Evolutionary conservation across 1,140 invertebrate species (phyloP), one percentile per base, ranked within the genome.

Genomic region (Eurytemora carolleeae): DNA sequence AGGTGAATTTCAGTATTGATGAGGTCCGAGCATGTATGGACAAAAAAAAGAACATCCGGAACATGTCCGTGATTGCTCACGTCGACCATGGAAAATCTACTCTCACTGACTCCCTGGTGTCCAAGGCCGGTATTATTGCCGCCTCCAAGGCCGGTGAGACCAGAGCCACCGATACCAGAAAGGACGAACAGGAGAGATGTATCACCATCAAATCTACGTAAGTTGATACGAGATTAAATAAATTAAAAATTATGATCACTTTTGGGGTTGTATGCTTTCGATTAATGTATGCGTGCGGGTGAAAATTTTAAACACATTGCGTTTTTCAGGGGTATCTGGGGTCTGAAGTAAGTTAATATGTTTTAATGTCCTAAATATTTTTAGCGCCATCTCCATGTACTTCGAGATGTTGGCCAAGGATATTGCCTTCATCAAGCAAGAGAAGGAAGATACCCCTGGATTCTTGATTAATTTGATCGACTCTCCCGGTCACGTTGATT

Each of bases 201-300:
- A 99, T 99, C 76, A 99, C 96, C 71, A 99, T 99, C 76, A 99
- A 99, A 77, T 98, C 95, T 57, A 99, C 96, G n/a, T n/a, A n/a
- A n/a, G n/a, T n/a, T n/a, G n/a, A 88, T 94, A 79, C 84, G 87
- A 81, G 68, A 25, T 52, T 57, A 31, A 15, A n/a, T 17, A 17
- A 53, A 17, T 18, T 62, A 62, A 20, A 53, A 7, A 7, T 7
- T 7, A 61, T 31, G 7, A 54, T 58, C 52, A 16, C 20, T 22
- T 53, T 64, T 59, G 62, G 61, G 59, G 62, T 20, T 25, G 23
- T 60, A 58, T 64, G 58, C 58, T 64, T 64, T 59, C 58, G 7
- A 64, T 64, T 58, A 64, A 21, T 59, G 63, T 21, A 56, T 63
- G 61, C 57, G 31, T 53, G 52, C 55, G 54, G 57, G 57, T 54